Evolutionary conservation across 2,797 vertebrate species (phyloP).

Genomic region (Rallus crepitans): DNA sequence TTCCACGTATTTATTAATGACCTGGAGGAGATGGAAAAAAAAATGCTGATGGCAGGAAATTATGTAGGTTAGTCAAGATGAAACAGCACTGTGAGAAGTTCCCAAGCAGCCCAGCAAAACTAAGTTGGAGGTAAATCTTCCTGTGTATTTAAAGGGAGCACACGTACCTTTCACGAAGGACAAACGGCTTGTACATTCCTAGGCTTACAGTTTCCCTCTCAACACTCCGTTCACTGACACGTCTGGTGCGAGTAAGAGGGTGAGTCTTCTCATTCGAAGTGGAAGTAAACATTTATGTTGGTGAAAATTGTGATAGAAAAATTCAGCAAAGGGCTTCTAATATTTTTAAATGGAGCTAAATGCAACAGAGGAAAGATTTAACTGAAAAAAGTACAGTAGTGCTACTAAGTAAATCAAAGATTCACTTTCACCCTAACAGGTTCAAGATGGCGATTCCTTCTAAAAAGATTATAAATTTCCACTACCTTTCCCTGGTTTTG

Average conservation of each 20-base stretch:
- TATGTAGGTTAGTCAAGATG: slow-evolving; percentile 49
- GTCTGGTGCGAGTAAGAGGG: not conserved
- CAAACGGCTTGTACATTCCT: not conserved
- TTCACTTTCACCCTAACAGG: not conserved
- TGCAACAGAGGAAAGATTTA: not conserved
- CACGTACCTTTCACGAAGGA: not conserved
- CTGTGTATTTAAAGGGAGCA: not conserved
- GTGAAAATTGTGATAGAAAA: not conserved
- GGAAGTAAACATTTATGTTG: not conserved
- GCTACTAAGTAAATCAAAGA: not conserved
- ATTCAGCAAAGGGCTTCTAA: not conserved
- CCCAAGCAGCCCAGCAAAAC: slow-evolving; percentile 45
- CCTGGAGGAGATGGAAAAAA: slow-evolving; percentile 22
- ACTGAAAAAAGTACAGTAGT: not conserved
- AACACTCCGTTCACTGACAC: not conserved
- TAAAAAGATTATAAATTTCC: not conserved
- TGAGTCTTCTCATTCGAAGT: not conserved
- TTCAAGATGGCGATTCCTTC: not conserved
- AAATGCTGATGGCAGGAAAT: slow-evolving; percentile 64
- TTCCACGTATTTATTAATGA: slow-evolving; percentile 49
- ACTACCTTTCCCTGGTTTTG: not conserved
- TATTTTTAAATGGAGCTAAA: not conserved
- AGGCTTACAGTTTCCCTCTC: not conserved
- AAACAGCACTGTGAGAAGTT: slow-evolving; percentile 12
- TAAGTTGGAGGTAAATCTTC: slow-evolving; percentile 1